Evolutionary conservation across 2,113 vertebrate species (phyloP), one percentile per base, ranked within the genome.

Genomic region (Tenebrosternarchus preto): DNA sequence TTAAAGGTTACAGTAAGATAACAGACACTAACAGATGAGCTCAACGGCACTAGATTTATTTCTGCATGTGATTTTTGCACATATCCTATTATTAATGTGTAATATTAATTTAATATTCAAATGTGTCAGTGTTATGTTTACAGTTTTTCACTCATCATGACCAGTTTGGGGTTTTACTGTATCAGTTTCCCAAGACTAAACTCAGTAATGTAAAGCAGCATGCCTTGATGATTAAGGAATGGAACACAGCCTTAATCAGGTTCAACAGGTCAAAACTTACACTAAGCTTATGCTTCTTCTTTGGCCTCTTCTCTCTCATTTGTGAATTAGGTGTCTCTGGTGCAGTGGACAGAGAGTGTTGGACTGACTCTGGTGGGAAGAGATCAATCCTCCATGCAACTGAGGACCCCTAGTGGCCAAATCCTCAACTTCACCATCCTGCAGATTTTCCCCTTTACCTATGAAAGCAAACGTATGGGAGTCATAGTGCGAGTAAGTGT

Each of bases 381-480:
- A 59, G 97, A 98, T 89, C 97, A 98, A 87, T 97, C 97, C 66
- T 97, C 96, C 59, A 90, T 98, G 94, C 98, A 98, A 92, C 96
- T 99, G 93, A 95, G 98, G 96, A 99, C 97, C 86, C 98, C 98
- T 87, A 96, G 95, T 84, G 97, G 95, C 79, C 98, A 98, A 91
- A 98, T 99, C 36, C 90, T 99, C 90, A 98, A 96, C 92, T 98
- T 98, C 93, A 98, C 93, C 81, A 98, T 99, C 88, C 90, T 99
- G 73, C 98, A 99, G 92, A 95, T 99, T 77, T 99, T 99, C 87
- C 97, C 98, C 5, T 99, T 99, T 85, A 99, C 98, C 46, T 99
- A 98, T 0, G 98, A 99, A 87, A 99, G 98, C 94, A 98, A 98
- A 61, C 94, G 98, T 67, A 99, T 99, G 98, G 98, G 98, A 55